Evolutionary conservation across 2,888 invertebrate genomes (phyloP).

Genomic region (Crossocerus cetratus): DNA sequence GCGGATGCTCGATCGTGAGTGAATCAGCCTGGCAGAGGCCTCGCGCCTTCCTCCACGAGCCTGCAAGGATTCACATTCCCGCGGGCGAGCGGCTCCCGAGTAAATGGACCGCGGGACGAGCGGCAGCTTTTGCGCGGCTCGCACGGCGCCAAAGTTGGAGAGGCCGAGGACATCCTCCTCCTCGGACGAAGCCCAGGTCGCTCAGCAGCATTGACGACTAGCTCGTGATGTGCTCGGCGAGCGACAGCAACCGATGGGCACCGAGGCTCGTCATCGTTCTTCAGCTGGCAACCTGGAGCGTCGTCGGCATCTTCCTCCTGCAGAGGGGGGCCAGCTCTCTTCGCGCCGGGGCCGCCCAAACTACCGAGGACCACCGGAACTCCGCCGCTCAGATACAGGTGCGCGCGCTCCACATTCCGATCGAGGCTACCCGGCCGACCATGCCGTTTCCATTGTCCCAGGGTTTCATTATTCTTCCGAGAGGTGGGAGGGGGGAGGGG

Average conservation of each 20-base stretch:
- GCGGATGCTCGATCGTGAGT: not conserved
- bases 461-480: not conserved
- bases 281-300: constrained; percentile 67
- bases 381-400: constrained; percentile 29
- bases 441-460: not conserved
- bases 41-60: too few species aligned
- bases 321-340: constrained; percentile 66
- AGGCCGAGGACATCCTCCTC: not conserved
- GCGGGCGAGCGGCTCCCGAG: not conserved
- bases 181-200: constrained; percentile 11
- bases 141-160: not conserved
- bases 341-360: constrained; percentile 19
- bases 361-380: constrained; percentile 25
- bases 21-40: not conserved
- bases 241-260: constrained; percentile 66
- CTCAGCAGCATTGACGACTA: not conserved
- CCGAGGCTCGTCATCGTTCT: constrained; percentile 65
- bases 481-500: not conserved
- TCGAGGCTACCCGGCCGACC: constrained; percentile 10
- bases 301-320: constrained; percentile 65
- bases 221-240: constrained; percentile 57
- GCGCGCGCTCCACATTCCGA: constrained; percentile 14
- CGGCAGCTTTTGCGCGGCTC: not conserved
- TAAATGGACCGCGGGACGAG: not conserved
- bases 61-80: not conserved